Base-by-base conservation (phyloP, 2,888 invertebrate species). In the Chymomyza fuscimana region DNA sequence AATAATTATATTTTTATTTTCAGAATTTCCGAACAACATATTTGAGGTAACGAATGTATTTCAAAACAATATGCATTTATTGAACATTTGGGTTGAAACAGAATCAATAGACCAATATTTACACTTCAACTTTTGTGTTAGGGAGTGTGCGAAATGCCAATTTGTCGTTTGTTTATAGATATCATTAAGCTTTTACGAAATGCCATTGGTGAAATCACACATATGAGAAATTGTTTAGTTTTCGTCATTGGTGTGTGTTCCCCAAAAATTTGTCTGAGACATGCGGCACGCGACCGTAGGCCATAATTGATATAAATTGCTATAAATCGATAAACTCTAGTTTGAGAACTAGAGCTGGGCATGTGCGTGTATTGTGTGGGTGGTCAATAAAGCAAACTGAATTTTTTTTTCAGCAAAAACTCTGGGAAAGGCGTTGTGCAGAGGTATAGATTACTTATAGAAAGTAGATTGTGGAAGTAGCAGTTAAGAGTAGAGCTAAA, bases 271-370 rank as follows among this genome's bases (percentile, higher is more conserved):
- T 46, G 40, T 19, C 54, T 54, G 9, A 16, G 22, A 22, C 54
- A 54, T 54, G 7, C 19, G 54, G 16, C 22, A 46, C 40, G 40
- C 40, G 15, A 54, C 54, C 54, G 19, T 54, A 19, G 9, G 54
- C 54, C 54, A 54, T 54, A 54, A n/a, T 54, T 54, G 54, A 16
- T 54, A 22, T n/a, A 22, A 54, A 54, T 54, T 54, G 54, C 54
- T 54, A 54, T 54, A 54, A 54, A 54, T 54, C 54, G 22, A 54
- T 54, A 54, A 54, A 15, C 3, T 7, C 9, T 19, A 19, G 54
- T 54, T 22, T 4, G 19, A 54, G n/a, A 54, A 54, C 40, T 46
- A 54, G 22, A 54, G 54, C 22, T 19, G 54, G 54, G 16, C 7
- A 19, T 54, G 9, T 54, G 54, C 54, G 54, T 54, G 40, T 46